Evolutionary conservation across 2,797 vertebrate genomes (phyloP).

Genomic region (Chelmon rostratus): DNA sequence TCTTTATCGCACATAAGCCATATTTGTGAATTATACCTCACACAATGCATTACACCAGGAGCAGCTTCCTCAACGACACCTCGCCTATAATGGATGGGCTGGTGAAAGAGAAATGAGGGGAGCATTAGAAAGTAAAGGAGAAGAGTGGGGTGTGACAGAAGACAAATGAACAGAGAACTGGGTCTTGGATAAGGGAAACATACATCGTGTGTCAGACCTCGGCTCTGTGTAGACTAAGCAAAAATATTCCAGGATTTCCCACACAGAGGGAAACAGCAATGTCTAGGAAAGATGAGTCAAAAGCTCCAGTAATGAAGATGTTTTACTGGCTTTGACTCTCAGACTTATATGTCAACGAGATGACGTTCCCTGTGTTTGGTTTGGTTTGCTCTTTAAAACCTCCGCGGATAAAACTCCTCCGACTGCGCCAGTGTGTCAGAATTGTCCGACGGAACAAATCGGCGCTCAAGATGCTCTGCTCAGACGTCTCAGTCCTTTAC

Average conservation of each 20-base stretch:
- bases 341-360: constrained; percentile 51
- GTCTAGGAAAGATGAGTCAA: constrained; percentile 23
- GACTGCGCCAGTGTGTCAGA: constrained; percentile 33
- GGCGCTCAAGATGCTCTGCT: constrained; percentile 18
- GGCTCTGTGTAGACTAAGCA: neutral
- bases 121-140: constrained; percentile 22
- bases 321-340: constrained; percentile 41
- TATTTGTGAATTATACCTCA: constrained; percentile 50
- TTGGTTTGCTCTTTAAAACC: constrained; percentile 57
- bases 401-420: constrained; percentile 43
- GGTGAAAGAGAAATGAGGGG: constrained; percentile 43
- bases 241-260: constrained; percentile 23
- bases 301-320: constrained; percentile 34
- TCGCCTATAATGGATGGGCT: constrained; percentile 42
- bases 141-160: constrained; percentile 15
- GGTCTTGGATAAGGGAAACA: constrained; percentile 54
- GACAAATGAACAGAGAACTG: constrained; percentile 38
- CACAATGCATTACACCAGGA: constrained; percentile 53
- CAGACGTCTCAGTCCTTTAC: constrained; percentile 35
- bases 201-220: constrained; percentile 34
- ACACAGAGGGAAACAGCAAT: constrained; percentile 9
- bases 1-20: constrained; percentile 56
- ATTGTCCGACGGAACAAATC: constrained; percentile 22
- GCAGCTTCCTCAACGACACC: constrained; percentile 36
- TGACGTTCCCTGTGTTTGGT: constrained; percentile 47